Evolutionary conservation across 2,113 vertebrate species (phyloP), one percentile per base, ranked within the genome.

Genomic region (Hyaena hyaena): DNA sequence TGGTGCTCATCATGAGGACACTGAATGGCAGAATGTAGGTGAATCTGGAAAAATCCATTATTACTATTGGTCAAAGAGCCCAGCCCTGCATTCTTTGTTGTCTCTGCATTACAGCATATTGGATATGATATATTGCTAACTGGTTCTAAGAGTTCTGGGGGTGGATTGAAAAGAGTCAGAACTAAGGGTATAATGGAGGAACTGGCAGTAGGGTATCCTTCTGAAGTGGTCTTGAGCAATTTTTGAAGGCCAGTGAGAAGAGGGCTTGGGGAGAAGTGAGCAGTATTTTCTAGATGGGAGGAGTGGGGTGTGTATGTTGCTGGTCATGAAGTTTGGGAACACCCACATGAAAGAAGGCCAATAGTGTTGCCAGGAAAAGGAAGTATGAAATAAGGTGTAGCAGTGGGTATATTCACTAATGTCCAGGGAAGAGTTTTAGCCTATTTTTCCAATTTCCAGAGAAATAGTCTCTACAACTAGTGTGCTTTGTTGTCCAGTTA

Each of bases 401-500:
- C 61, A 11, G 91, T 73, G 66, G 90, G 45, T 24, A 45, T 0
- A 73, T 11, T 33, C 45, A 48, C 33, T 23, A 61, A 63, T 39
- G 65, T 26, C 69, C 90, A 84, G 65, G 65, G 28, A 61, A 92
- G 93, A 33, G 31, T 26, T 82, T 53, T 39, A 69, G 50, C 21
- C 73, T 43, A 4, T 63, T 92, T 79, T 26, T 7, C 94, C 88
- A 61, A 43, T 53, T 91, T 53, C 80, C 83, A 90, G 91, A 90
- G 76, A 77, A 93, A 93, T 88, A 48, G 68, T 83, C 79, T 93
- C 84, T 76, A 65, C 50, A 95, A 89, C 48, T 26, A 26, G 24
- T 63, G 6, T 55, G 39, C 92, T 95, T 95, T 93, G 48, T 82
- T 82, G 39, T 90, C 84, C 96, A 84, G 53, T 95, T 95, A 96